Evolutionary conservation across 2,797 vertebrate genomes (phyloP), one percentile per base, ranked within the genome.

Genomic region (Takifugu ocellatus): DNA sequence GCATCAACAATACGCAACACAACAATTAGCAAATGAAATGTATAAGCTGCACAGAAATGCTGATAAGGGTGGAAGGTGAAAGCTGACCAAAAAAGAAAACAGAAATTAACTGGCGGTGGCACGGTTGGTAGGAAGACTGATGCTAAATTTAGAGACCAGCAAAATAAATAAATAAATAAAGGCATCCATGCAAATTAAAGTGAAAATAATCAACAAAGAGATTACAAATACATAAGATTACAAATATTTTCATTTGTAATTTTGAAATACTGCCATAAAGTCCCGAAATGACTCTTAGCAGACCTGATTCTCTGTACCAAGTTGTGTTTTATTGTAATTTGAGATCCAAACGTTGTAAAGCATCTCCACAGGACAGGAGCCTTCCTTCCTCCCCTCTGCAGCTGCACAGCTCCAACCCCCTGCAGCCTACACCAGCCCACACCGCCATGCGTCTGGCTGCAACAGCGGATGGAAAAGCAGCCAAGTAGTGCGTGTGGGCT

Each of bases 251-350:
- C 27, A 5, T 29, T 29, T 4, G 2, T 33, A 33, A 33, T 33
- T 39, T 12, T 39, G 36, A 33, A 33, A 33, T 33, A 2, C 12
- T 14, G 8, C 36, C 36, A 39, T 10, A 14, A 39, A 39, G 10
- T 36, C 2, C 5, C 21, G 21, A 21, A 39, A 9, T 10, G 4
- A 33, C 26, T 27, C n/a, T 17, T 25, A 42, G 43, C 25, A 42
- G 6, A 15, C 29, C 51, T 33, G 45, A 45, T 43, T 65, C 31
- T 25, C 39, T 58, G 56, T 33, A 77, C 61, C 50, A 72, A 57
- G 56, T 58, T 21, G 25, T 31, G 49, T 51, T 65, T 36, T 54
- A 46, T 26, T 0, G 0, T n/a, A 43, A 29, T 56, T 16, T 10
- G 7, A 25, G 8, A n/a, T 21, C 48, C 36, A 1, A 14, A 39